Evolutionary conservation across 1,140 invertebrate genomes (phyloP).

Genomic region (Periplaneta americana): DNA sequence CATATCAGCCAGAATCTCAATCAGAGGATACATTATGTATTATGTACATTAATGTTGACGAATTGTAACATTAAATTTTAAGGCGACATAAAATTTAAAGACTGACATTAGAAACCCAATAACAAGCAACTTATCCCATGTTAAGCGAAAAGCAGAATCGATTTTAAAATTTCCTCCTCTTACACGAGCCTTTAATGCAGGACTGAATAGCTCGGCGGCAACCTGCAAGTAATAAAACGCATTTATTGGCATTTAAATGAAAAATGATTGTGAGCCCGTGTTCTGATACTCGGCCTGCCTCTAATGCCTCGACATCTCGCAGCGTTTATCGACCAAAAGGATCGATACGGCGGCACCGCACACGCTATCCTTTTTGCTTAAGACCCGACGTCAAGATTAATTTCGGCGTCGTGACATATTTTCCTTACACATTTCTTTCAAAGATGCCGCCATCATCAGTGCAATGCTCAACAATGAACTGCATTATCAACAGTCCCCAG

Average conservation of each 20-base stretch:
- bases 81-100: no score
- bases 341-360: not conserved
- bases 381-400: not conserved
- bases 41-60: no score
- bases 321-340: not conserved
- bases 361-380: not conserved
- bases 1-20: no score
- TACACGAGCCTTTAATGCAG: not conserved
- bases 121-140: no score
- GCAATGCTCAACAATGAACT: not conserved
- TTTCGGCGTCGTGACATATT: not conserved
- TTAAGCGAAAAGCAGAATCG: not conserved
- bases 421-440: not conserved
- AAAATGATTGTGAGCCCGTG: no score
- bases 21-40: no score
- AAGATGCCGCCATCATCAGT: not conserved
- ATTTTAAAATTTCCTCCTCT: not conserved
- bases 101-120: no score
- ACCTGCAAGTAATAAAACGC: not conserved
- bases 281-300: not conserved
- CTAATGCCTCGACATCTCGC: not conserved
- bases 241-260: not conserved
- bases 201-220: not conserved
- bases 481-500: not conserved
- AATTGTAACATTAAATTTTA: no score